phyloP scores from a whole-genome alignment of 2,888 invertebrate species.

The Drosophila barbarae region DNA sequence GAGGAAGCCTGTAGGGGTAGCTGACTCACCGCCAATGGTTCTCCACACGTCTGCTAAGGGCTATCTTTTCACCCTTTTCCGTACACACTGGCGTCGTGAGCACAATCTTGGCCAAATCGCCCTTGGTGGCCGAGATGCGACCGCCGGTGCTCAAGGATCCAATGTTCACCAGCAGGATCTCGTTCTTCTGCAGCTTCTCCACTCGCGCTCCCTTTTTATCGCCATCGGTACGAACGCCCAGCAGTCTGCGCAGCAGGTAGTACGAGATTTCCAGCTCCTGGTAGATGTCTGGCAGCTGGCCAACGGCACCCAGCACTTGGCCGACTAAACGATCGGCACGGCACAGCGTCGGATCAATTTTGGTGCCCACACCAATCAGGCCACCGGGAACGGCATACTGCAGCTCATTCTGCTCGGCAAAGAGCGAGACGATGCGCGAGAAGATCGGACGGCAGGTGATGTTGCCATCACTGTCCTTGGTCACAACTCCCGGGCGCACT shows the following conservation, averaged over 20 bases:
- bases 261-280: conserved; percentile 99
- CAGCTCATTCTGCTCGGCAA: conserved; percentile 98
- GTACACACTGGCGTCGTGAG: conserved; percentile 99
- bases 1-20: background rate
- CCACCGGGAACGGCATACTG: conserved; percentile 99
- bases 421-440: conserved; percentile 97
- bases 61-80: conserved; percentile 99
- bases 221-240: conserved; percentile 98
- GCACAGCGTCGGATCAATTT: conserved; percentile 99
- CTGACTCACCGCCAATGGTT: conserved; percentile 96
- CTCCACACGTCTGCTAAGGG: conserved; percentile 98
- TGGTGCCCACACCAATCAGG: conserved; percentile 99
- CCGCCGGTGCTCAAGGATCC: conserved; percentile 99
- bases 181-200: conserved; percentile 92
- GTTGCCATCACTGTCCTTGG: conserved; percentile 97
- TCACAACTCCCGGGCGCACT: conserved; percentile 97
- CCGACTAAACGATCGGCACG: conserved; percentile 99
- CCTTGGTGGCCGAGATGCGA: conserved; percentile 94
- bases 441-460: conserved; percentile 97
- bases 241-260: conserved; percentile 94
- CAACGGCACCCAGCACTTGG: conserved; percentile 97
- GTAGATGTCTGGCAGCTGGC: conserved; percentile 97
- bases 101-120: conserved; percentile 98
- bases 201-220: conserved; percentile 99
- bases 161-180: conserved; percentile 98